Evolutionary conservation across 2,113 vertebrate species (phyloP).

Genomic region (Mormyrus lacerda): DNA sequence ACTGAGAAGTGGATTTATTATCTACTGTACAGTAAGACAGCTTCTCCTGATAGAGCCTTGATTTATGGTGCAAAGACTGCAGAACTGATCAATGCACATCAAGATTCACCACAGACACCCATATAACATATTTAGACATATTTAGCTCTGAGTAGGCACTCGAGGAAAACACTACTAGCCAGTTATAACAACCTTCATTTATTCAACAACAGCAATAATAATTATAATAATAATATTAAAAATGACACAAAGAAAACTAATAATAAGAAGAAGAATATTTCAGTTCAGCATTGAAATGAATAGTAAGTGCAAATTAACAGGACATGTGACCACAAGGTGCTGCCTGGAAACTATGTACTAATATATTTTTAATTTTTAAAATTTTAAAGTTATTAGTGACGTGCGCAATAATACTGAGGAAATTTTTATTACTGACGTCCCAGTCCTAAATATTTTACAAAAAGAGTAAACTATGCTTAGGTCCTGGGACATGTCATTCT

Average conservation of each 20-base stretch:
- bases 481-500: background rate
- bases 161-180: slow-evolving; percentile 47
- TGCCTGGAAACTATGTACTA: slow-evolving; percentile 3
- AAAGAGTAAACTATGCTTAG: background rate
- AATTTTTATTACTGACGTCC: background rate
- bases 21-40: slow-evolving; percentile 49
- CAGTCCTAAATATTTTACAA: background rate
- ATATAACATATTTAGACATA: slow-evolving; percentile 63
- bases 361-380: background rate
- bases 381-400: background rate
- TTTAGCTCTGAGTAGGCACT: slow-evolving; percentile 60
- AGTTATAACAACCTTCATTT: background rate
- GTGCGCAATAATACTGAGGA: background rate
- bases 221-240: background rate
- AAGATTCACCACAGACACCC: slow-evolving; percentile 61
- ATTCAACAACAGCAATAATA: background rate
- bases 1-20: slow-evolving; percentile 55
- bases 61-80: slow-evolving; percentile 64
- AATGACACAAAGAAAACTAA: background rate
- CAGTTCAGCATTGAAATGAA: background rate
- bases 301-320: slow-evolving; percentile 30
- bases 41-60: slow-evolving; percentile 63
- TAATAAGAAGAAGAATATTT: background rate
- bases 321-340: slow-evolving; percentile 53
- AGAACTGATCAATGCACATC: slow-evolving; percentile 71